phyloP scores from a whole-genome alignment of 2,888 invertebrate genomes.

The Anthophora plumipes region DNA sequence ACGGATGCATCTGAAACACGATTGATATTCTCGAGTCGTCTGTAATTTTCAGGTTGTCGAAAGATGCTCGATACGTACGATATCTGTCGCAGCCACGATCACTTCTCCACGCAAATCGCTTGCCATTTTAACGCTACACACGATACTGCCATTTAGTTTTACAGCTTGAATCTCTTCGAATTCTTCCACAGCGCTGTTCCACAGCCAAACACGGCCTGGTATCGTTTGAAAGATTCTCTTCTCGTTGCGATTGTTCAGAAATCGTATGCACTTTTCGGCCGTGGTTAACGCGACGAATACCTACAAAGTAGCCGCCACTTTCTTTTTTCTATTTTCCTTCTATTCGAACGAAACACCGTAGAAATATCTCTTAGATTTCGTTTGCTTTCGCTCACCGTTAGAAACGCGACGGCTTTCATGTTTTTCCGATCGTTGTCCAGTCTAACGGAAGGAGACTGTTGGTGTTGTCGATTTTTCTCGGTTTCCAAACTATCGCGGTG shows the following conservation, averaged over 20 bases:
- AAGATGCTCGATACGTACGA: slow-evolving; percentile 69
- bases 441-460: neutral
- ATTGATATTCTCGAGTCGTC: no score
- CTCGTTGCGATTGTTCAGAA: slow-evolving; percentile 45
- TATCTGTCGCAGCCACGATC: slow-evolving; percentile 78
- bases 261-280: slow-evolving; percentile 61
- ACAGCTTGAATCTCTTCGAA: slow-evolving; percentile 71
- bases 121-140: slow-evolving; percentile 70
- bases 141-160: slow-evolving; percentile 59
- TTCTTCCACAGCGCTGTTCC: slow-evolving; percentile 58
- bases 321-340: no score
- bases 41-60: no score
- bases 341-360: neutral
- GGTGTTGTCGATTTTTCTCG: no score
- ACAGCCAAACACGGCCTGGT: slow-evolving; percentile 67
- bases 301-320: no score
- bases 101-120: slow-evolving; percentile 75
- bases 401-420: slow-evolving; percentile 40
- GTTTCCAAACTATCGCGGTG: slow-evolving; percentile 16
- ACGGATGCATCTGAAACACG: slow-evolving; percentile 79
- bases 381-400: slow-evolving; percentile 23
- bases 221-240: slow-evolving; percentile 9
- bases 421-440: neutral
- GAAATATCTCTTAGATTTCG: neutral
- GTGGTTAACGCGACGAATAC: slow-evolving; percentile 31